Percentiles rank a stretch among this genome's conserved stretches.
Evolutionary conservation across 1,140 invertebrate species (phyloP).

Genomic region (Dreissena polymorpha): DNA sequence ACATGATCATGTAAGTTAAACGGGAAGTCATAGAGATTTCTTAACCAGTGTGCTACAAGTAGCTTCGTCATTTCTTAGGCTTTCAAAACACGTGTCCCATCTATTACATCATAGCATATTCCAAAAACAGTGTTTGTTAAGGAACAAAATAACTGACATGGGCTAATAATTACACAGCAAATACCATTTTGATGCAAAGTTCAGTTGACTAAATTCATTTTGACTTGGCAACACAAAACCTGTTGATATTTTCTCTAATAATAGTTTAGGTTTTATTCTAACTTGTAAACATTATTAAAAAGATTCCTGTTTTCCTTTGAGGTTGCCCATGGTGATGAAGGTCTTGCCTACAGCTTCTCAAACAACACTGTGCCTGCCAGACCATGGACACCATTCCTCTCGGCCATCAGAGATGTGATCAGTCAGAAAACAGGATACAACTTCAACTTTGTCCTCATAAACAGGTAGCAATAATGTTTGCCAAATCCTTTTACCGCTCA

Average conservation of each 20-base stretch:
- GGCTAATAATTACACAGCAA: constrained; percentile 27
- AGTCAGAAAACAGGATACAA: constrained; percentile 81
- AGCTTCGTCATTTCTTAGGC: too few relatives aligned
- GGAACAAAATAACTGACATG: constrained; percentile 16
- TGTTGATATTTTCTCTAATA: neutral
- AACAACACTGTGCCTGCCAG: constrained; percentile 83
- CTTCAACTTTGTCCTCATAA: constrained; percentile 88
- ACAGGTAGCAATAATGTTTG: constrained; percentile 81
- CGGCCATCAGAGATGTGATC: constrained; percentile 82
- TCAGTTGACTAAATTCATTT: neutral
- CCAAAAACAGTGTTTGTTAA: neutral
- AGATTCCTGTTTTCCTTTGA: constrained; percentile 61
- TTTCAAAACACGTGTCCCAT: too few relatives aligned
- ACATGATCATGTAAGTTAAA: too few relatives aligned
- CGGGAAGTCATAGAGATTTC: too few relatives aligned
- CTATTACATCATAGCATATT: neutral
- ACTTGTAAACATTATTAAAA: neutral
- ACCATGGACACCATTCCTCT: constrained; percentile 83
- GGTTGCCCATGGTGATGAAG: constrained; percentile 85
- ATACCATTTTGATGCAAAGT: neutral
- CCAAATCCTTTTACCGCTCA: too few relatives aligned
- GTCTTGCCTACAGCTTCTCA: constrained; percentile 85
- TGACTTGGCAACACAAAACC: neutral
- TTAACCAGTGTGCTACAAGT: too few relatives aligned
- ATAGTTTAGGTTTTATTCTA: too few relatives aligned